These are phyloP conservation scores for Drosophila simulans DNA, from an alignment of 1,140 invertebrate genomes.

Conservation along the genomic window DNA sequence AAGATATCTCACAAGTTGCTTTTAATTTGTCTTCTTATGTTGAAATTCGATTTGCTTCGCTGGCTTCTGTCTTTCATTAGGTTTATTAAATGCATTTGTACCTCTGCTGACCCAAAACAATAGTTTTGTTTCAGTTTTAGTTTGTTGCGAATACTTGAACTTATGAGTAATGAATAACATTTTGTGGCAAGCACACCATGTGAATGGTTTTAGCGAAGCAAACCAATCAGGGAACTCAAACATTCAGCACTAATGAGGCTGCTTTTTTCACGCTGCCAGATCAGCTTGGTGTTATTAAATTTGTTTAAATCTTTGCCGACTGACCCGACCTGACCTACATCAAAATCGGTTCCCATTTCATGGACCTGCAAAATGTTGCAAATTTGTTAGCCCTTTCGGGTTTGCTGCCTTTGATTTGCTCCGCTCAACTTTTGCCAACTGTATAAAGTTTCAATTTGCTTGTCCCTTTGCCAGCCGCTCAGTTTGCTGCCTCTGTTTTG, in stretches of 20 bases:
- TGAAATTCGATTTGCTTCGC: background rate
- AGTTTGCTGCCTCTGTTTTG: constrained; percentile 17
- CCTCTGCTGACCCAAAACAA: background rate
- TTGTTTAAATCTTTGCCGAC: constrained; percentile 23
- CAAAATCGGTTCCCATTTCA: constrained; percentile 44
- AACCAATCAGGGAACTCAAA: background rate
- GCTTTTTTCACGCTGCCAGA: no score
- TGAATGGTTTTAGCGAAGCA: no score
- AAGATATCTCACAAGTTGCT: background rate
- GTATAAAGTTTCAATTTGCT: constrained; percentile 57
- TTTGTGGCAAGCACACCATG: no score
- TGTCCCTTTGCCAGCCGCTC: constrained; percentile 27
- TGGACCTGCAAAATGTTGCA: constrained; percentile 29
- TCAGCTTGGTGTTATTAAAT: constrained; percentile 38
- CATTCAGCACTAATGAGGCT: background rate
- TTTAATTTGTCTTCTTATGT: background rate
- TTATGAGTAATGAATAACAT: no score
- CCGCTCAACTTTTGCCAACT: constrained; percentile 45
- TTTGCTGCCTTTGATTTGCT: constrained; percentile 31
- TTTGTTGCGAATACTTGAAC: background rate
- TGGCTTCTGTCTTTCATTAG: background rate
- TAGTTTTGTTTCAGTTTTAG: background rate
- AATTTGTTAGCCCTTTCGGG: constrained; percentile 50
- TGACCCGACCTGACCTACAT: constrained; percentile 43
- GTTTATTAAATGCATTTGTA: constrained; percentile 21